These are phyloP conservation scores for Acanthosepion esculentum DNA, from an alignment of 2,888 invertebrate genomes.

Conservation along the genomic window DNA sequence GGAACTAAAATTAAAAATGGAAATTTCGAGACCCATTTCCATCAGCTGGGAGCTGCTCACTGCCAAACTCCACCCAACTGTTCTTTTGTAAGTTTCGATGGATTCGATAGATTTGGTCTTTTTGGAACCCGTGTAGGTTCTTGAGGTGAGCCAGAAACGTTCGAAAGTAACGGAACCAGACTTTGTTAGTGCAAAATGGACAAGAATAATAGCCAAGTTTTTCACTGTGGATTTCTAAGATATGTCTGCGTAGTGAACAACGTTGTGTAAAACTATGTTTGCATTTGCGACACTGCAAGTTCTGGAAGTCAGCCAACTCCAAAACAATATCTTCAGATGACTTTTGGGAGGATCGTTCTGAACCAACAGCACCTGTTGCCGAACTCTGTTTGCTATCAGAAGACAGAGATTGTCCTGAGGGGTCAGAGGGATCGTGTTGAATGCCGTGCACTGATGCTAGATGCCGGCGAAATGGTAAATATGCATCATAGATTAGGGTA, in stretches of 20 bases:
- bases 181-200: conserved; percentile 44
- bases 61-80: conserved; percentile 46
- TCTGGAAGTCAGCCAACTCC: conserved; percentile 42
- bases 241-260: conserved; percentile 42
- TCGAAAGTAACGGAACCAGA: conserved; percentile 46
- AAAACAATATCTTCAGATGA: background rate
- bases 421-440: background rate
- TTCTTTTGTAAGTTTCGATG: conserved; percentile 45
- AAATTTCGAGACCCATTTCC: background rate
- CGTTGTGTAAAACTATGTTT: conserved; percentile 42
- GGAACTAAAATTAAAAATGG: background rate
- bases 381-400: background rate
- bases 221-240: conserved; percentile 44
- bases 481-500: conserved; percentile 37
- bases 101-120: conserved; percentile 43
- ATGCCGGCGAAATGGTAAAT: background rate
- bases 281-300: conserved; percentile 45
- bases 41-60: conserved; percentile 33
- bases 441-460: conserved; percentile 25
- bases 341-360: background rate
- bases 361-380: background rate
- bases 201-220: conserved; percentile 47
- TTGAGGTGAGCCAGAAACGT: conserved; percentile 41
- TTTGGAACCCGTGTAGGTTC: conserved; percentile 44
- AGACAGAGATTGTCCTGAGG: background rate